Base-by-base conservation (phyloP, 2,888 invertebrate species). In the Lasioglossum lativentre region DNA sequence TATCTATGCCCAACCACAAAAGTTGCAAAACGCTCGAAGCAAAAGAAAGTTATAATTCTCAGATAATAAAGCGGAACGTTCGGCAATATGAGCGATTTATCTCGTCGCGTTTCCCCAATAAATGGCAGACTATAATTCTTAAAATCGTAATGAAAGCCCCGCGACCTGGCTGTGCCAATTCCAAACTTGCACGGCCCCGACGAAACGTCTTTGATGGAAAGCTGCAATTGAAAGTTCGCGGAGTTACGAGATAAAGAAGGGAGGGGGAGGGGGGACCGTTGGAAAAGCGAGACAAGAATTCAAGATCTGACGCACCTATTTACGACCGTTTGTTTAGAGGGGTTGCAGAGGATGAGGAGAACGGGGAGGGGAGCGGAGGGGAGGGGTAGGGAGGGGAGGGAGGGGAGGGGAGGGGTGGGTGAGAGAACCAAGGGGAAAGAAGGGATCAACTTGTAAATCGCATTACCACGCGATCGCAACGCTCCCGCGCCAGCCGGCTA, bases 371-470 rank as follows among this genome's bases (percentile, higher is more conserved):
- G 63, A 0, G 3, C n/a, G 10, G 10, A 4, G 14, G 42, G 14
- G 66, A 8, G 23, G 59, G 63, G 63, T 0, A 0, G 42, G 14
- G 66, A 8, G 23, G 59, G 63, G 63, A 0, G 3, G n/a, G n/a
- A n/a, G 1, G 34, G 10, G 10, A 4, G 19, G 16, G 68, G 1
- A 23, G 30, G 66, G 19, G 0, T 1, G 34, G 5, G 27, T 5
- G 27, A 27, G 30, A 30, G 63, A 16, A 27, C 59, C 14, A 16
- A 63, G 59, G 27, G 59, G 30, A 63, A 63, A 63, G 70, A 40
- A 40, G 45, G 79, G 47, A 85, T 77, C 84, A 78, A 75, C 71
- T 72, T 78, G 73, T 78, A 63, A 86, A 77, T 85, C 80, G 70
- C 68, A 74, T 75, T 75, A 78, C 59, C 45, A 34, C 78, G 70